Evolutionary conservation across 2,113 vertebrate genomes (phyloP).

Genomic region (Chionodraco myersi): DNA sequence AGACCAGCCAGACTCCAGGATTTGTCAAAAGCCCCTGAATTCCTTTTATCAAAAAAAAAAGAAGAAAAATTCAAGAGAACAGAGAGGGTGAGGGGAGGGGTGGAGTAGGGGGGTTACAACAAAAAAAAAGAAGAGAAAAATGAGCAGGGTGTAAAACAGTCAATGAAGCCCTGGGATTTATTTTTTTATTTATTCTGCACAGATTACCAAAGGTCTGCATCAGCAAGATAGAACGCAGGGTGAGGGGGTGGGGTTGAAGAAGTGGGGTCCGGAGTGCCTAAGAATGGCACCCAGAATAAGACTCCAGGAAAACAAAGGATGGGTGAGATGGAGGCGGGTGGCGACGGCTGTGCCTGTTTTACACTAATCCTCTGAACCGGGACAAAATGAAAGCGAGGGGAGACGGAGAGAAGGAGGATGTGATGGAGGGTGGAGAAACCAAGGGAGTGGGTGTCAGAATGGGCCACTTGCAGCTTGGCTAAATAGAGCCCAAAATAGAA

Average conservation of each 20-base stretch:
- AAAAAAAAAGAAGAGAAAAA: slow-evolving; percentile 51
- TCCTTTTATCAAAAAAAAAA: slow-evolving; percentile 81
- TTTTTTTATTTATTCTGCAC: slow-evolving; percentile 82
- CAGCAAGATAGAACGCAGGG: slow-evolving; percentile 79
- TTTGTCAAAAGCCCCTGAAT: slow-evolving; percentile 85
- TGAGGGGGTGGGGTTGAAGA: slow-evolving; percentile 35
- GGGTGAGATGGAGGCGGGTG: slow-evolving; percentile 70
- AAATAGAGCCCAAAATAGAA: slow-evolving; percentile 32
- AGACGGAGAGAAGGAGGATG: slow-evolving; percentile 53
- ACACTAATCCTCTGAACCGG: slow-evolving; percentile 79
- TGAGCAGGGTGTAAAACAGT: slow-evolving; percentile 72
- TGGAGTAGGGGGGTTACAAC: neutral
- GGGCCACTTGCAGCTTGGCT: slow-evolving; percentile 30
- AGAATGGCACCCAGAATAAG: slow-evolving; percentile 78
- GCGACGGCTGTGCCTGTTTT: slow-evolving; percentile 72
- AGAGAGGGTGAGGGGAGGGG: slow-evolving; percentile 40
- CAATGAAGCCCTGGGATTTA: slow-evolving; percentile 65
- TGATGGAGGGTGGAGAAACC: slow-evolving; percentile 50
- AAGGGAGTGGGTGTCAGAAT: slow-evolving; percentile 47
- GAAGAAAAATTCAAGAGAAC: slow-evolving; percentile 60
- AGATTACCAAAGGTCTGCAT: slow-evolving; percentile 85
- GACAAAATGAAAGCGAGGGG: slow-evolving; percentile 74
- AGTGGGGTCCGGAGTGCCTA: slow-evolving; percentile 49
- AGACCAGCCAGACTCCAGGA: slow-evolving; percentile 88
- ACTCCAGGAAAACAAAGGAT: slow-evolving; percentile 74